Percentiles rank a stretch among this genome's conserved stretches.
Conservation (phyloP, 2,888 invertebrate genomes). For the Augiades crinisus region DNA sequence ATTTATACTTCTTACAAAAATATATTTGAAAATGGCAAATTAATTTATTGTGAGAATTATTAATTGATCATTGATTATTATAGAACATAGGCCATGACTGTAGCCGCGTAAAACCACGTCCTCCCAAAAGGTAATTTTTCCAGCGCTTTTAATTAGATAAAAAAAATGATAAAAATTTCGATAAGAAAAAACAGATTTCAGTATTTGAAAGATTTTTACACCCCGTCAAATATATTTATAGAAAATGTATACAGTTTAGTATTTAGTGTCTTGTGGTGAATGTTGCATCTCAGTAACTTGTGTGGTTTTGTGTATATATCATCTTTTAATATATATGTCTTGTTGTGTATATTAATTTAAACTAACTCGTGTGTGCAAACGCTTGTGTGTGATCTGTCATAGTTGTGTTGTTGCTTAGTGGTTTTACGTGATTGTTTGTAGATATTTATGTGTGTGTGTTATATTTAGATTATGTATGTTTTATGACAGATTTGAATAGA, state of each 20-base stretch:
- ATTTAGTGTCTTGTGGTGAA: background rate
- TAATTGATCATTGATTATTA: too few relatives aligned
- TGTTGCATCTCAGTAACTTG: conserved; percentile 8
- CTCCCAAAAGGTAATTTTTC: too few relatives aligned
- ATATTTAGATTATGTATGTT: too few relatives aligned
- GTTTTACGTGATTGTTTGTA: conserved; percentile 8
- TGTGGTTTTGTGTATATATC: background rate
- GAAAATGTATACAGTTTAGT: conserved; percentile 3
- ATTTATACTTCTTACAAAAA: too few relatives aligned
- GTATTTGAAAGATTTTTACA: background rate
- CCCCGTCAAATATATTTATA: conserved; percentile 1
- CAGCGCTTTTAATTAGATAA: too few relatives aligned
- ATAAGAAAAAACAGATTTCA: too few relatives aligned
- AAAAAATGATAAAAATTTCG: too few relatives aligned
- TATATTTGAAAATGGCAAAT: too few relatives aligned
- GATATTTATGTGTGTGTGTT: conserved; percentile 1
- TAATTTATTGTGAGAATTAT: too few relatives aligned
- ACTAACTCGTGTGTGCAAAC: conserved; percentile 1
- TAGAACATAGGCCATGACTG: too few relatives aligned
- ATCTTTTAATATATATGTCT: background rate
- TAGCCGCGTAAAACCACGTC: too few relatives aligned
- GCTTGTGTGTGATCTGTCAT: conserved; percentile 15
- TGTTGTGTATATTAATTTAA: too few relatives aligned
- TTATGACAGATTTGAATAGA: background rate
- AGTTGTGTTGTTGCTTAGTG: conserved; percentile 3